A percentile compares a stretch with the other conserved stretches of the same genome.
Conservation (phyloP, 2,113 vertebrate species). For the Rhagologus leucostigma region DNA sequence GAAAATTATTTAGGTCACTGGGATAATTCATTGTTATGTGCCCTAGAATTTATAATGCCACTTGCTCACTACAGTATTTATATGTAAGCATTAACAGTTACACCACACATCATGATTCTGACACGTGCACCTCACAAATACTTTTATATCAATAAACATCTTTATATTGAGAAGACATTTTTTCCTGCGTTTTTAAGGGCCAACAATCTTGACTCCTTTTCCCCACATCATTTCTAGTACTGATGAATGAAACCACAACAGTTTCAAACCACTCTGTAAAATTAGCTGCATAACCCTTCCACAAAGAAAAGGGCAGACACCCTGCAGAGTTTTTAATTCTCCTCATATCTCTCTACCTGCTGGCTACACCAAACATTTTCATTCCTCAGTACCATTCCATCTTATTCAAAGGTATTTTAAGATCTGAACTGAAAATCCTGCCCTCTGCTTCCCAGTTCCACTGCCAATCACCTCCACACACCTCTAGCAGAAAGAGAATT, state of each 20-base stretch:
- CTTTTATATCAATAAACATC: neutral
- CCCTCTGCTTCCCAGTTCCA: neutral
- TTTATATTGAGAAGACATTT: neutral
- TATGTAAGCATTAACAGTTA: neutral
- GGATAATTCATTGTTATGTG: neutral
- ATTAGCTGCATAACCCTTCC: neutral
- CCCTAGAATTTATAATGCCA: neutral
- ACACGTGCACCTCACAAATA: neutral
- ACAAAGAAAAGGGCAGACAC: neutral
- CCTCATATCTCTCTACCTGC: neutral
- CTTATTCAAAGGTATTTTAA: neutral
- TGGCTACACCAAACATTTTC: neutral
- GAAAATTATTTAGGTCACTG: conserved; percentile 38
- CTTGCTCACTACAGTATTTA: neutral
- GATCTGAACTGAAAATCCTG: neutral
- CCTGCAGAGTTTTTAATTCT: neutral
- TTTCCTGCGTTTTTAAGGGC: neutral
- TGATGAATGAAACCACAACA: neutral
- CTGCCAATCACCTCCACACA: neutral
- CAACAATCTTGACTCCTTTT: neutral
- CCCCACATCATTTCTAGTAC: neutral
- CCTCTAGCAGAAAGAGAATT: neutral
- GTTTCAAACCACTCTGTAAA: neutral
- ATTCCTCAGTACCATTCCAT: neutral
- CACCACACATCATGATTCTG: neutral